phyloP scores from a whole-genome alignment of 2,113 vertebrate species.

The Merops nubicus region DNA sequence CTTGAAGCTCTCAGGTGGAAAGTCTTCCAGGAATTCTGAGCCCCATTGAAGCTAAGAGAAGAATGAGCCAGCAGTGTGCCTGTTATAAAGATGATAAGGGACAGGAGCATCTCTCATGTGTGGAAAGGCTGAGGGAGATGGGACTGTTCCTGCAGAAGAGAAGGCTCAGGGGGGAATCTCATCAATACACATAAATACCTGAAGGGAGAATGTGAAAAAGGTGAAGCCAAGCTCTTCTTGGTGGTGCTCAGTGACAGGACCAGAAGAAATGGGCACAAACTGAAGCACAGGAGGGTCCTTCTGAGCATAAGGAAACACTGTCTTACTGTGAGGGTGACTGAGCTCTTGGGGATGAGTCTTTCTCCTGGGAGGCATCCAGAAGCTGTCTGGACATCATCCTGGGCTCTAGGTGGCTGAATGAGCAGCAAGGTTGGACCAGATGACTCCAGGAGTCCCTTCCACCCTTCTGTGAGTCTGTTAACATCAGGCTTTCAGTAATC shows the following conservation, averaged over 20 bases:
- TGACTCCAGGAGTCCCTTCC: background rate
- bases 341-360: background rate
- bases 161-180: background rate
- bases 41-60: background rate
- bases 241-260: background rate
- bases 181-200: background rate
- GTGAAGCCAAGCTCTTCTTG: too few relatives aligned
- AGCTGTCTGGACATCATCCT: background rate
- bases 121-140: background rate
- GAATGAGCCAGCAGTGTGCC: background rate
- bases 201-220: background rate
- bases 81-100: background rate
- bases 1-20: background rate
- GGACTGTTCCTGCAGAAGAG: background rate
- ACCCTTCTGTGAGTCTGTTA: background rate
- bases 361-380: background rate
- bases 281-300: background rate
- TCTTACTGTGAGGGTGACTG: background rate
- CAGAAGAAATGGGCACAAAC: background rate
- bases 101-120: background rate
- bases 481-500: background rate
- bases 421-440: background rate
- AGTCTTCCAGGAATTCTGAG: background rate
- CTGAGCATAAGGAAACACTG: background rate
- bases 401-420: background rate